Evolutionary conservation across 1,140 invertebrate species (phyloP).

Genomic region (Philopotamus ludificatus): DNA sequence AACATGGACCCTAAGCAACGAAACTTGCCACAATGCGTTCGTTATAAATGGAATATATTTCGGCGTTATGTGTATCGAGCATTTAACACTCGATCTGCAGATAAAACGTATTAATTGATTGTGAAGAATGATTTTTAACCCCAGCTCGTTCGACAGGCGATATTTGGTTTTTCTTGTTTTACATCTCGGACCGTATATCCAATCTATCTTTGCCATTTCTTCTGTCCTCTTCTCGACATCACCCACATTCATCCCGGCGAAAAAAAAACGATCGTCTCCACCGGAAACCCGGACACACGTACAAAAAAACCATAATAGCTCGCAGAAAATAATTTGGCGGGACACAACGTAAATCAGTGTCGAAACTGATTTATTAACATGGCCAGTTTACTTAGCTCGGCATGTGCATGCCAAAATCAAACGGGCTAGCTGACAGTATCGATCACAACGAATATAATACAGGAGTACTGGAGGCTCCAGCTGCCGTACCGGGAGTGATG

Average conservation of each 20-base stretch:
- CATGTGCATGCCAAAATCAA: slow-evolving; percentile 33
- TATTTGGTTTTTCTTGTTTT: too few species aligned
- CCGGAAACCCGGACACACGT: neutral
- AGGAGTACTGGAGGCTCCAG: slow-evolving; percentile 22
- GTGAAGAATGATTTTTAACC: too few species aligned
- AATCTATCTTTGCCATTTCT: slow-evolving; percentile 21
- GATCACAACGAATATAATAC: slow-evolving; percentile 39
- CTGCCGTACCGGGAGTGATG: slow-evolving; percentile 19
- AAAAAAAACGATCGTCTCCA: slow-evolving; percentile 3
- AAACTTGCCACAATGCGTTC: too few species aligned
- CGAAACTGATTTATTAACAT: slow-evolving; percentile 33
- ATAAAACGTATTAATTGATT: too few species aligned
- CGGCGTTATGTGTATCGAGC: too few species aligned
- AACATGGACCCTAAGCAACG: slow-evolving; percentile 25
- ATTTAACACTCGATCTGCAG: too few species aligned
- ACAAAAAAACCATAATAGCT: slow-evolving; percentile 24
- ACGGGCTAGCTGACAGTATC: slow-evolving; percentile 34
- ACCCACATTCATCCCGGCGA: neutral
- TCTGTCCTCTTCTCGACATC: neutral
- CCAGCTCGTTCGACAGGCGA: too few species aligned
- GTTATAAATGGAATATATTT: too few species aligned
- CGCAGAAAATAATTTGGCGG: slow-evolving; percentile 37
- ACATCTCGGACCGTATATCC: too few species aligned
- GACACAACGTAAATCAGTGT: slow-evolving; percentile 40
- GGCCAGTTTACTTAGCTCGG: slow-evolving; percentile 23